Percentiles rank a stretch among this genome's conserved stretches.
Evolutionary conservation across 2,797 vertebrate genomes (phyloP).

Genomic region (Pelodytes ibericus): DNA sequence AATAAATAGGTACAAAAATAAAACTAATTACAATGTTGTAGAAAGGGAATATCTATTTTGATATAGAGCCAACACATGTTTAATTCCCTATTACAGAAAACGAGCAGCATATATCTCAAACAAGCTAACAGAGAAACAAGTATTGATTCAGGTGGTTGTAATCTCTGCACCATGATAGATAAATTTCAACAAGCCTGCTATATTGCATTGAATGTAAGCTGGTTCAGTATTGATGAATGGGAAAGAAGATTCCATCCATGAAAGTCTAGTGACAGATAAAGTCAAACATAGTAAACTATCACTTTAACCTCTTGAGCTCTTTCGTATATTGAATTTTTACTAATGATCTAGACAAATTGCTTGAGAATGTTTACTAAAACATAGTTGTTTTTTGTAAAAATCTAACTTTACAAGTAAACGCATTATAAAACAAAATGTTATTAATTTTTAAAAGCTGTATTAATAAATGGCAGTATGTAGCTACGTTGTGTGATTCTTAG

Average conservation of each 20-base stretch:
- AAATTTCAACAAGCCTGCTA: constrained; percentile 29
- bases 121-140: constrained; percentile 21
- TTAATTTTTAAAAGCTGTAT: too few relatives aligned
- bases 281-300: constrained; percentile 33
- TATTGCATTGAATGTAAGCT: constrained; percentile 29
- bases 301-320: constrained; percentile 16
- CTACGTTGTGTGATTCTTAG: too few relatives aligned
- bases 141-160: constrained; percentile 32
- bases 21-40: not conserved
- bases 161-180: constrained; percentile 33
- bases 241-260: constrained; percentile 28
- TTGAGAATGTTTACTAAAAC: not conserved
- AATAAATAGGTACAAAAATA: not conserved
- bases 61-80: not conserved
- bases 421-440: too few relatives aligned
- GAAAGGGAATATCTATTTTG: not conserved
- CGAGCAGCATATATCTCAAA: constrained; percentile 15
- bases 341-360: not conserved
- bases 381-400: too few relatives aligned
- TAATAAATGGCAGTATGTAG: too few relatives aligned
- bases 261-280: constrained; percentile 14
- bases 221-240: constrained; percentile 30
- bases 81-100: not conserved
- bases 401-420: too few relatives aligned
- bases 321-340: not conserved